phyloP scores from a whole-genome alignment of 2,113 vertebrate genomes.

The Trochalopteron elliotii region DNA sequence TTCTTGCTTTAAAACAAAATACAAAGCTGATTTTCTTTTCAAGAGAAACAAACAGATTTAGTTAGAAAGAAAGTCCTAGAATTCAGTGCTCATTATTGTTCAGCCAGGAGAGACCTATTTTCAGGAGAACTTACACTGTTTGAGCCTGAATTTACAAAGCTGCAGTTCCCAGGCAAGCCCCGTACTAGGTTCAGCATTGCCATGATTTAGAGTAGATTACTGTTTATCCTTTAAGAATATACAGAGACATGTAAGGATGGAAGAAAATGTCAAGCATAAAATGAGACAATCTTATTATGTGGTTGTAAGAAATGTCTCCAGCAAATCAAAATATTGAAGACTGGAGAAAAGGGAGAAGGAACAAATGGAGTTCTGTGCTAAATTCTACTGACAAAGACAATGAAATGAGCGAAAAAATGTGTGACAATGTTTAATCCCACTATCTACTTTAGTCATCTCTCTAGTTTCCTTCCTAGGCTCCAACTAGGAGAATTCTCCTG shows the following conservation, averaged over 20 bases:
- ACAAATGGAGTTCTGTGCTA: background rate
- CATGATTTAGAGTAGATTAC: background rate
- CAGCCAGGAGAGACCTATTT: background rate
- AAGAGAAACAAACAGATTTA: background rate
- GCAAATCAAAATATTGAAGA: background rate
- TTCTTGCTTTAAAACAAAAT: background rate
- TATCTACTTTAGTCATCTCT: background rate
- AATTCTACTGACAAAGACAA: background rate
- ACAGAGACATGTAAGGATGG: background rate
- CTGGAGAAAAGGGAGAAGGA: background rate
- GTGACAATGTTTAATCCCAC: background rate
- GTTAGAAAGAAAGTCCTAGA: background rate
- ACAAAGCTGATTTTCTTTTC: background rate
- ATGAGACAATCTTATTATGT: background rate
- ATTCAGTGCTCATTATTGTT: background rate
- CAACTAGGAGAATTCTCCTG: background rate
- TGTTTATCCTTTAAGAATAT: background rate
- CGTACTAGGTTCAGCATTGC: background rate
- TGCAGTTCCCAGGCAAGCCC: background rate
- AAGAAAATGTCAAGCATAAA: background rate
- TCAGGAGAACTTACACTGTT: accelerated
- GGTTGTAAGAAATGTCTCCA: background rate
- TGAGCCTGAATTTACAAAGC: background rate
- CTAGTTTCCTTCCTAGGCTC: background rate
- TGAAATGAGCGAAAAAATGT: background rate